phyloP scores from a whole-genome alignment of 2,797 vertebrate genomes.

The Megalops cyprinoides region DNA sequence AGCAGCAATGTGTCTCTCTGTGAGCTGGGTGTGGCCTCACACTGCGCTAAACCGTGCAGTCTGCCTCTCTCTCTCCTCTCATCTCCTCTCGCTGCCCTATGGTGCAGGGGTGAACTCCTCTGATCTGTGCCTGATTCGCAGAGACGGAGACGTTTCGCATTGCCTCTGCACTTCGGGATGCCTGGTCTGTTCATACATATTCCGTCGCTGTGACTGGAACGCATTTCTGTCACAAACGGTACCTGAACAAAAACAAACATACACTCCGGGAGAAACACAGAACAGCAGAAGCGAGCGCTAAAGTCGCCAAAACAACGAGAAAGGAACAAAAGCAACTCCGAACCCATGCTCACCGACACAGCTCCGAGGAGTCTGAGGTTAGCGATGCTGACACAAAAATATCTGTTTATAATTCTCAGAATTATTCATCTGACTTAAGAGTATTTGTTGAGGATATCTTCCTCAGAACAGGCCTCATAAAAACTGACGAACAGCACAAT shows the following conservation, averaged over 20 bases:
- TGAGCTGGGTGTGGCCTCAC: not conserved
- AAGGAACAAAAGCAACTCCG: not conserved
- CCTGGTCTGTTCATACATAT: too few relatives aligned
- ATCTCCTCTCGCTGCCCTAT: not conserved
- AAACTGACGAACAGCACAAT: too few relatives aligned
- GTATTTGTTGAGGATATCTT: too few relatives aligned
- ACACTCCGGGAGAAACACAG: not conserved
- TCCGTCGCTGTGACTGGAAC: too few relatives aligned
- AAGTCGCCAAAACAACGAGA: not conserved
- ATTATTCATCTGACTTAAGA: too few relatives aligned
- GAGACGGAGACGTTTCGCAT: conserved; percentile 11
- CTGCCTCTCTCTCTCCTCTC: too few relatives aligned
- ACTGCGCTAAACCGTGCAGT: not conserved
- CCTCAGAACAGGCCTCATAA: too few relatives aligned
- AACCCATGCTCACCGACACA: not conserved
- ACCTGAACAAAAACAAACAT: not conserved
- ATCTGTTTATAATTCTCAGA: too few relatives aligned
- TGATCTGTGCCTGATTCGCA: not conserved
- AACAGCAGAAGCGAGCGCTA: not conserved
- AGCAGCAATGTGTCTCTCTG: too few relatives aligned
- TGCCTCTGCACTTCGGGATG: too few relatives aligned
- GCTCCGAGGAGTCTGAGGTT: not conserved
- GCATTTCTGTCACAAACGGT: not conserved
- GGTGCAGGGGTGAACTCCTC: not conserved
- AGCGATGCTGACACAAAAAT: not conserved